Percentiles rank a stretch among this genome's conserved stretches.
Conservation (phyloP, 2,113 vertebrate species). For the Neotoma lepida region DNA sequence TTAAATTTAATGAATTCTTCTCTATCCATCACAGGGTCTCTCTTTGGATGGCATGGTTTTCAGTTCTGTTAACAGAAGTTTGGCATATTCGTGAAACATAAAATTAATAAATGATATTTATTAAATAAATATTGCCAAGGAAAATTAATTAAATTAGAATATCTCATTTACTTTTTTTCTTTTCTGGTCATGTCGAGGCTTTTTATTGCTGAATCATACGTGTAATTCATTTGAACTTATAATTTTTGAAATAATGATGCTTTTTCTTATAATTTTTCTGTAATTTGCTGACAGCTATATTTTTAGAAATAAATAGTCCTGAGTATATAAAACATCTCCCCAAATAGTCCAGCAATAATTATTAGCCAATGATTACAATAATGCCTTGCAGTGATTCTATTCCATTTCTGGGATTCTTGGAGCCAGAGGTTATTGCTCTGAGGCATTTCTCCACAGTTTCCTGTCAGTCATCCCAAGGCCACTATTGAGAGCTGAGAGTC, state of each 20-base stretch:
- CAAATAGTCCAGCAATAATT: neutral
- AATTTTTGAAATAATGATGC: neutral
- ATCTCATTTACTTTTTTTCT: neutral
- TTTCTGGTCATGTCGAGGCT: neutral
- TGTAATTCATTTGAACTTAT: neutral
- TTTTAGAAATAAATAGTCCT: neutral
- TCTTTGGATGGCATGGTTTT: neutral
- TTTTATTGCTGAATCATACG: neutral
- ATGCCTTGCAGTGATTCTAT: neutral
- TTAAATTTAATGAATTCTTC: neutral
- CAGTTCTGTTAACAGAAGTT: neutral
- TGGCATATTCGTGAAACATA: neutral
- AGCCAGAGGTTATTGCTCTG: neutral
- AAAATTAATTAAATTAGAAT: neutral
- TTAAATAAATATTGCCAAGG: neutral
- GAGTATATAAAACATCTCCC: neutral
- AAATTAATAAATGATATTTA: neutral
- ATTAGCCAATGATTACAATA: neutral
- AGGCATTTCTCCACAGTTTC: neutral
- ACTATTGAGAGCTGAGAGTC: neutral
- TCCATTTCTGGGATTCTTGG: neutral
- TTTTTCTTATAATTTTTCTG: neutral
- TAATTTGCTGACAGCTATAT: neutral
- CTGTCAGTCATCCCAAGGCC: neutral
- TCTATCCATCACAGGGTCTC: rapidly evolving